These are phyloP conservation scores for Actinia equina DNA, from an alignment of 64 coral and sea anemone species.

Conservation along the genomic window DNA sequence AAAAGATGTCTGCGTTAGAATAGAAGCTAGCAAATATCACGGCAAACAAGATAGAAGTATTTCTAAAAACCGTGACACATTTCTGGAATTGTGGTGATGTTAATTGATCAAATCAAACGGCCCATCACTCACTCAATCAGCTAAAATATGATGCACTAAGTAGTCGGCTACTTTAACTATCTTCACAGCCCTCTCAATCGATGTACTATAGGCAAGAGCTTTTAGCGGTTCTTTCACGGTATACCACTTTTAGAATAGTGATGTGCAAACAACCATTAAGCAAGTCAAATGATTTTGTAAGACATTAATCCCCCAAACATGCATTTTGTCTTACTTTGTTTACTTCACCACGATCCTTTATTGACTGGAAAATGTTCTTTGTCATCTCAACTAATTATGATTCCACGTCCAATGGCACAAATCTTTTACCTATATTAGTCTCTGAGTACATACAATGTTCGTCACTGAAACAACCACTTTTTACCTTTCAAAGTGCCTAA, in stretches of 20 bases:
- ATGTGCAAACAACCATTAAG: background rate
- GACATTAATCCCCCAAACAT: background rate
- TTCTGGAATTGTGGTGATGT: background rate
- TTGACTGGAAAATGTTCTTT: constrained; percentile 1
- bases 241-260: background rate
- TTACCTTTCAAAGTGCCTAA: too few relatives aligned
- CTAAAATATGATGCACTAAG: background rate
- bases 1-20: background rate
- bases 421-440: background rate
- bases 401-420: background rate
- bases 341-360: background rate
- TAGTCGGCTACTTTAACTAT: background rate
- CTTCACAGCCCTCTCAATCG: background rate
- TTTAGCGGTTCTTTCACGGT: background rate
- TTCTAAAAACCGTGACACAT: background rate
- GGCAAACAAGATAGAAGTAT: background rate
- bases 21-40: background rate
- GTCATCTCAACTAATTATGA: background rate
- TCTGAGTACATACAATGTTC: too few relatives aligned
- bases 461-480: too few relatives aligned
- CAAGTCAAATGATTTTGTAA: background rate
- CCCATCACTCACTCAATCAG: background rate
- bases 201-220: background rate
- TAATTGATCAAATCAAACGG: background rate
- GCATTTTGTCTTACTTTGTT: background rate